Evolutionary conservation across 1,140 invertebrate species (phyloP).

Genomic region (Diorhabda sublineata): DNA sequence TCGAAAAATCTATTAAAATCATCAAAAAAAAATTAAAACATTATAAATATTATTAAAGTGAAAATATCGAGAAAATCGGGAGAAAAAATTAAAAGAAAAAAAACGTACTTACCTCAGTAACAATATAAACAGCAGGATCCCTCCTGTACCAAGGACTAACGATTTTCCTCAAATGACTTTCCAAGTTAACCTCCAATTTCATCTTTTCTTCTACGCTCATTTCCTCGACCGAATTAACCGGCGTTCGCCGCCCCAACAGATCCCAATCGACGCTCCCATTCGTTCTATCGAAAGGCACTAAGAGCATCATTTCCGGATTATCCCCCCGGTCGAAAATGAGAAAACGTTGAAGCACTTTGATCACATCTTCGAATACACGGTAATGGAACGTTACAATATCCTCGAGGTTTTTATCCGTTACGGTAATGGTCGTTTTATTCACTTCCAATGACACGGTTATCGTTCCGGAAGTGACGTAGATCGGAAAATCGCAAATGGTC

Average conservation of each 20-base stretch:
- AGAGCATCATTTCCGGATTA: constrained; percentile 64
- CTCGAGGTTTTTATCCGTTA: constrained; percentile 55
- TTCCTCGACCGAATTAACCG: constrained; percentile 34
- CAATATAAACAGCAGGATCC: not conserved
- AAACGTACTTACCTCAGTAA: not conserved
- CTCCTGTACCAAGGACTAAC: constrained; percentile 79
- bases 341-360: constrained; percentile 74
- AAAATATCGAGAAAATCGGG: no score
- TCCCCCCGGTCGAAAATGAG: constrained; percentile 63
- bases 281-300: constrained; percentile 62
- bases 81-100: not conserved
- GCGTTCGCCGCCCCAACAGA: constrained; percentile 48
- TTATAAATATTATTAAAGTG: no score
- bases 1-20: no score
- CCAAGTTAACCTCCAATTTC: constrained; percentile 55
- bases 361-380: constrained; percentile 64
- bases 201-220: constrained; percentile 55
- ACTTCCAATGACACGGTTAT: constrained; percentile 60
- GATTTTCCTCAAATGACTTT: constrained; percentile 65
- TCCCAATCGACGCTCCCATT: constrained; percentile 61
- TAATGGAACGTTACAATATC: constrained; percentile 56
- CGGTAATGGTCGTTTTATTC: constrained; percentile 50
- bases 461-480: constrained; percentile 81
- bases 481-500: constrained; percentile 68
- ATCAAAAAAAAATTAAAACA: no score